A percentile compares a stretch with the other conserved stretches of the same genome.
Conservation (phyloP, 2,888 invertebrate species). For the Leucophora obtusa region DNA sequence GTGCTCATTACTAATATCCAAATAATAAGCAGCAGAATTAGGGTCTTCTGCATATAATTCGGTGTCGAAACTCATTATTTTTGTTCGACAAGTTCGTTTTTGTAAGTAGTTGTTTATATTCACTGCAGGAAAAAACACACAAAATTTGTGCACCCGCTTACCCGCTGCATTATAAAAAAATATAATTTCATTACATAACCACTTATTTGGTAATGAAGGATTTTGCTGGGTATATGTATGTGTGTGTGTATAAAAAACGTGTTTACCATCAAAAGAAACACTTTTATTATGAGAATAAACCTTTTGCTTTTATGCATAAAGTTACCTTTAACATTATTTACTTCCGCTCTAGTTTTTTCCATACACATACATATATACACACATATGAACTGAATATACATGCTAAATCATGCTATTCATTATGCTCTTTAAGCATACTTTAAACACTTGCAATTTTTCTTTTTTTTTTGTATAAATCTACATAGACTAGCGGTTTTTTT, state of each 20-base stretch:
- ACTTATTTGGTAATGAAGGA: no score
- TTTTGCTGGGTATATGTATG: no score
- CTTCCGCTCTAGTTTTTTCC: slow-evolving; percentile 42
- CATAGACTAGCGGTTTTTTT: background rate
- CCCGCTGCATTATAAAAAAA: no score
- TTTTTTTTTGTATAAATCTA: background rate
- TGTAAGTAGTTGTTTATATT: no score
- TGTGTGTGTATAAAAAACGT: background rate
- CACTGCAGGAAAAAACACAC: no score
- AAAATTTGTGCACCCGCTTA: no score
- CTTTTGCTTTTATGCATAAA: background rate
- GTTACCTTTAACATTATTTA: slow-evolving; percentile 31
- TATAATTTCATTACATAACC: no score
- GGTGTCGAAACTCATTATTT: no score
- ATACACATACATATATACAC: background rate
- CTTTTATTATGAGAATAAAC: slow-evolving; percentile 12
- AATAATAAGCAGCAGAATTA: no score
- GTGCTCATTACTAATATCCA: no score
- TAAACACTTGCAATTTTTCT: slow-evolving; percentile 14
- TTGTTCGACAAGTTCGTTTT: no score
- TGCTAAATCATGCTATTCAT: slow-evolving; percentile 13
- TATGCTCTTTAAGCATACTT: slow-evolving; percentile 6
- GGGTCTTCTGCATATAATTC: no score
- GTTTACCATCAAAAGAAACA: slow-evolving; percentile 12
- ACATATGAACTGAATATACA: background rate